Percentiles rank a stretch among this genome's conserved stretches.
These are phyloP conservation scores for Protomyctophum bolini DNA, from an alignment of 2,113 vertebrate species.

Conservation along the genomic window DNA sequence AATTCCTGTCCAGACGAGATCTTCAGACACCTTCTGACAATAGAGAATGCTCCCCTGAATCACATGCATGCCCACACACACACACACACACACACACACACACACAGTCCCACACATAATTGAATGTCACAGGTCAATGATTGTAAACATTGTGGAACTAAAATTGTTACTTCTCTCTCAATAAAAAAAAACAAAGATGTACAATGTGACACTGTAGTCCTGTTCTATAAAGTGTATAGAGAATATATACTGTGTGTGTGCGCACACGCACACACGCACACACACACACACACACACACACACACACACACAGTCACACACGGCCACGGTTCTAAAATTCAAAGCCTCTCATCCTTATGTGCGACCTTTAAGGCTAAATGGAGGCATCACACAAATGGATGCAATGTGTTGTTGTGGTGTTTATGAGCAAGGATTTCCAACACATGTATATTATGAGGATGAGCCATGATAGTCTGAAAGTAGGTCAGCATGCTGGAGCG, in stretches of 20 bases:
- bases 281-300: background rate
- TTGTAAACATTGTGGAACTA: background rate
- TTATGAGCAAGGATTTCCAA: conserved; percentile 4
- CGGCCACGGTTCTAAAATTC: background rate
- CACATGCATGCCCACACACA: conserved; percentile 52
- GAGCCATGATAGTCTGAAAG: conserved; percentile 43
- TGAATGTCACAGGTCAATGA: background rate
- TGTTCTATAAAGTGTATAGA: background rate
- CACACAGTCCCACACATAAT: background rate
- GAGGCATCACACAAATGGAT: conserved; percentile 5
- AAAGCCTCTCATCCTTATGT: conserved; percentile 8
- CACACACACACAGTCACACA: conserved; percentile 3
- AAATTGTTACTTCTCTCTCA: background rate
- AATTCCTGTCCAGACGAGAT: conserved; percentile 96
- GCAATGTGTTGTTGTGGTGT: conserved; percentile 36
- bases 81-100: background rate
- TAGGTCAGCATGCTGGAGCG: conserved; percentile 71
- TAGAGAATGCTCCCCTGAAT: conserved; percentile 94
- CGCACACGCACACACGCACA: background rate
- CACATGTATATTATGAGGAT: conserved; percentile 53
- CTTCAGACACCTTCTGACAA: conserved; percentile 96
- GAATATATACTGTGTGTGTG: too few relatives aligned
- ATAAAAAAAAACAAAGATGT: too few relatives aligned
- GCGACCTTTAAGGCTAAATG: conserved; percentile 2
- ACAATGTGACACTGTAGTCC: too few relatives aligned